phyloP scores from a whole-genome alignment of 1,140 invertebrate species.

The Brachionus sp. region DNA sequence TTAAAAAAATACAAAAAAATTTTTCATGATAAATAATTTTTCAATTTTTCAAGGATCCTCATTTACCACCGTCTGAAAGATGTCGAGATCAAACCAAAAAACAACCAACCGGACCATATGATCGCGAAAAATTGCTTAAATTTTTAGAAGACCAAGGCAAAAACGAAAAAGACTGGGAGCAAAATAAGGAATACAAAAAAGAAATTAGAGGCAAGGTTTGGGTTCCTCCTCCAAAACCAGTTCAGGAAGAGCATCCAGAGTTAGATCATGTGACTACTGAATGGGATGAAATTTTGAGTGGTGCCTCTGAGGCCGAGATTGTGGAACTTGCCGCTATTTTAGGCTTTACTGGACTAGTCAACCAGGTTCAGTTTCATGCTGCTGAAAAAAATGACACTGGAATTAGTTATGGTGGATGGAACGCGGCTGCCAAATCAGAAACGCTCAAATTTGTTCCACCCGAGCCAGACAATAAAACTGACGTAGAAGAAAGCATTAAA shows the following conservation, averaged over 20 bases:
- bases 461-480: slow-evolving; percentile 88
- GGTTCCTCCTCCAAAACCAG: slow-evolving; percentile 56
- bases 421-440: slow-evolving; percentile 81
- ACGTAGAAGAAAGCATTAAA: slow-evolving; percentile 83
- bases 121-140: slow-evolving; percentile 78
- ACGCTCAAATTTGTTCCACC: slow-evolving; percentile 79
- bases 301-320: slow-evolving; percentile 92
- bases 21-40: slow-evolving; percentile 47
- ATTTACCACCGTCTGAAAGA: slow-evolving; percentile 89
- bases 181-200: slow-evolving; percentile 81
- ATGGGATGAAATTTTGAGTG: slow-evolving; percentile 83
- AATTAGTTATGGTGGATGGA: slow-evolving; percentile 34
- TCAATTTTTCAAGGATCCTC: slow-evolving; percentile 94
- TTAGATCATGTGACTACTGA: slow-evolving; percentile 84
- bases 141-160: slow-evolving; percentile 95
- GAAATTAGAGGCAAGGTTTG: slow-evolving; percentile 65
- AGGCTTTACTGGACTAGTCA: slow-evolving; percentile 99
- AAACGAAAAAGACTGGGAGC: slow-evolving; percentile 93
- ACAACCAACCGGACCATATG: slow-evolving; percentile 85
- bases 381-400: slow-evolving; percentile 60
- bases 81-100: slow-evolving; percentile 93
- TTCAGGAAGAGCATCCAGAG: slow-evolving; percentile 66
- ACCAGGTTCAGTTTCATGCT: slow-evolving; percentile 98
- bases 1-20: background rate
- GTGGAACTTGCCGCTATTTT: slow-evolving; percentile 97